Conservation (phyloP, 2,113 vertebrate species). For the Ariopsis seemanni region DNA sequence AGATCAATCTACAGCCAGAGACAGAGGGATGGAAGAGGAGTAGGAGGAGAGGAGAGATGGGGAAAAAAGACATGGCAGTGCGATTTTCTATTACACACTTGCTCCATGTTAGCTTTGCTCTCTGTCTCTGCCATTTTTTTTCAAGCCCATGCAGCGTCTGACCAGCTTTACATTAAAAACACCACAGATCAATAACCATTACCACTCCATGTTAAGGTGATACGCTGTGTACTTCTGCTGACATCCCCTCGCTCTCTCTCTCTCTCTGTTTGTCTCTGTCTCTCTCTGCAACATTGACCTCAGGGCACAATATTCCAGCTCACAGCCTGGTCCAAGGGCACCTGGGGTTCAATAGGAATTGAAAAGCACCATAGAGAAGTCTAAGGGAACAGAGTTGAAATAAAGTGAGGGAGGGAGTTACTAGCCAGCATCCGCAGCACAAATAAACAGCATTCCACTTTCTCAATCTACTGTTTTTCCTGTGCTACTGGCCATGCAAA, state of each 20-base stretch:
- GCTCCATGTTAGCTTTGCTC: constrained; percentile 91
- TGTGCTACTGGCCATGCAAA: constrained; percentile 78
- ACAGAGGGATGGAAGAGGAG: constrained; percentile 90
- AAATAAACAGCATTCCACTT: constrained; percentile 88
- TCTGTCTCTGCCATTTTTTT: constrained; percentile 20
- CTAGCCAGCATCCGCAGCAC: constrained; percentile 86
- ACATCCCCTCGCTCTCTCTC: constrained; percentile 87
- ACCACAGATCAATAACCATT: constrained; percentile 99
- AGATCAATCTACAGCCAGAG: constrained; percentile 97
- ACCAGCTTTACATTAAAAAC: constrained; percentile 93
- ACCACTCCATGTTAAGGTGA: constrained; percentile 98
- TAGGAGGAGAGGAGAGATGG: constrained; percentile 71
- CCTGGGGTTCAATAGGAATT: constrained; percentile 87
- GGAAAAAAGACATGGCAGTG: constrained; percentile 59
- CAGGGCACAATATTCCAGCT: constrained; percentile 92
- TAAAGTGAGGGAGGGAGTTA: constrained; percentile 62
- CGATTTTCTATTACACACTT: constrained; percentile 76
- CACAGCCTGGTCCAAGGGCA: constrained; percentile 82
- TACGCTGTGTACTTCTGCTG: constrained; percentile 90
- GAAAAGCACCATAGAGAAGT: constrained; percentile 75
- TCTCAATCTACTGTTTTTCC: constrained; percentile 85
- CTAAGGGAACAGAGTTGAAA: constrained; percentile 56
- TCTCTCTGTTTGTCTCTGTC: constrained; percentile 55
- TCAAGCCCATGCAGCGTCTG: constrained; percentile 75
- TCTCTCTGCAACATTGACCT: constrained; percentile 86